phyloP scores from a whole-genome alignment of 1,140 invertebrate genomes.

The Nomia melanderi region DNA sequence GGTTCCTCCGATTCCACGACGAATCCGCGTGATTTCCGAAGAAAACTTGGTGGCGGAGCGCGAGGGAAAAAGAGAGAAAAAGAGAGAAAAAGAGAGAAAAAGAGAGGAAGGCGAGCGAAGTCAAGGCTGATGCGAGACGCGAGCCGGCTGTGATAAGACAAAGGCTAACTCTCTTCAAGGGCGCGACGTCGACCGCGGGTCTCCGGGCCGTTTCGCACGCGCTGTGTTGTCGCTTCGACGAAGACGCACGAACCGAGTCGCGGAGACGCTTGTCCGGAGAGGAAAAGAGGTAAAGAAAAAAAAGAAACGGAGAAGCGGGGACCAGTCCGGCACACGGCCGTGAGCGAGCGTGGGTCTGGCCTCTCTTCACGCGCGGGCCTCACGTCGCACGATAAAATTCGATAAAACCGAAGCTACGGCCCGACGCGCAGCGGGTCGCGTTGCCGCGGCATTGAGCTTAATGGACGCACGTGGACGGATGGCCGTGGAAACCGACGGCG shows the following conservation, averaged over 20 bases:
- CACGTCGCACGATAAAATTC: conserved; percentile 29
- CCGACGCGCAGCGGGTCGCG: background rate
- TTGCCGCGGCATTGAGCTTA: conserved; percentile 23
- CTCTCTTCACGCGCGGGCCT: conserved; percentile 25
- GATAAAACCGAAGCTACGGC: conserved; percentile 27
- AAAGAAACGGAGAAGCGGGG: background rate
- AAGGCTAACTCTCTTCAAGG: conserved; percentile 77
- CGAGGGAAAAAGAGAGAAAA: background rate
- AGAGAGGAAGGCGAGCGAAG: conserved; percentile 67
- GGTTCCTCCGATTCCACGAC: too few species aligned
- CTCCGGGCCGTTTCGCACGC: conserved; percentile 45
- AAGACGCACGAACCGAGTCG: conserved; percentile 2
- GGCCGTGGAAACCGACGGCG: background rate
- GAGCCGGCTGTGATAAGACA: conserved; percentile 76
- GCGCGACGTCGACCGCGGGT: conserved; percentile 57
- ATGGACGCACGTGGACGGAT: conserved; percentile 30
- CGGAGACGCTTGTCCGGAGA: background rate
- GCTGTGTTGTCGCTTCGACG: conserved; percentile 52
- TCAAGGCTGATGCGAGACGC: conserved; percentile 76
- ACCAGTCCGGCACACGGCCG: conserved; percentile 31
- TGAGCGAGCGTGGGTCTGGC: background rate
- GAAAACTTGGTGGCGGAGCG: too few species aligned
- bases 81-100: conserved; percentile 70
- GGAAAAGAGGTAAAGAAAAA: too few species aligned
- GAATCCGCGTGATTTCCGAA: too few species aligned